Percentiles rank a stretch among this genome's conserved stretches.
Conservation (phyloP, 1,140 invertebrate species). For the Drosophila repletoides region DNA sequence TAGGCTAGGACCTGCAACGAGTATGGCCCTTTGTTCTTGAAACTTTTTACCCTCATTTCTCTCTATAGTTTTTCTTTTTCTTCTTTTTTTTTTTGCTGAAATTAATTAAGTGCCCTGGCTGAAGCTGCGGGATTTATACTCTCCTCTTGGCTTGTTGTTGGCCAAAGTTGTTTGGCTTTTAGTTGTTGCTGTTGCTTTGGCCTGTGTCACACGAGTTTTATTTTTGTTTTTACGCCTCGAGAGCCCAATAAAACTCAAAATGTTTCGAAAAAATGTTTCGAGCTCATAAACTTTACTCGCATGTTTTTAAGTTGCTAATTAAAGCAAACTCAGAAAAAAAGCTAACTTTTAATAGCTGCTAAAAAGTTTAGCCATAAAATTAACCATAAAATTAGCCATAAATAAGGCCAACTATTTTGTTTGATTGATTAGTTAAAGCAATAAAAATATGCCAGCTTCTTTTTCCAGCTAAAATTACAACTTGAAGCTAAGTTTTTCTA, state of each 20-base stretch:
- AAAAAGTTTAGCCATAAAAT: slow-evolving; percentile 5
- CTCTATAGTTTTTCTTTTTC: too few relatives aligned
- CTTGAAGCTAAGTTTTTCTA: too few relatives aligned
- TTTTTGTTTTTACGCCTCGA: neutral
- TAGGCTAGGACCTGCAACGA: slow-evolving; percentile 56
- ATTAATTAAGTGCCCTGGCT: slow-evolving; percentile 71
- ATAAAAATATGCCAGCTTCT: too few relatives aligned
- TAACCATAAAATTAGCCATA: too few relatives aligned
- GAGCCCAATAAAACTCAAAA: slow-evolving; percentile 34
- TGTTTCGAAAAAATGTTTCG: slow-evolving; percentile 31
- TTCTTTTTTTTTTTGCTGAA: slow-evolving; percentile 52
- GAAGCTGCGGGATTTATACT: slow-evolving; percentile 63
- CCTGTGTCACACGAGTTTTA: slow-evolving; percentile 54
- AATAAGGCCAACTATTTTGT: too few relatives aligned
- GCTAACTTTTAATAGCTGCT: neutral
- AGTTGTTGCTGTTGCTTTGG: slow-evolving; percentile 23
- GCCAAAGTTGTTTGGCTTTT: slow-evolving; percentile 55
- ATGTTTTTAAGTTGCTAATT: slow-evolving; percentile 64
- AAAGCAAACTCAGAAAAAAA: slow-evolving; percentile 39
- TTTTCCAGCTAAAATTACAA: too few relatives aligned
- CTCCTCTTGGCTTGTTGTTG: slow-evolving; percentile 68
- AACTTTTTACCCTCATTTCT: slow-evolving; percentile 41
- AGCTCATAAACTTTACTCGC: slow-evolving; percentile 63
- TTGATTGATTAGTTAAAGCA: too few relatives aligned
- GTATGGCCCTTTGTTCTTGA: slow-evolving; percentile 73